A percentile compares a stretch with the other conserved stretches of the same genome.
Conservation (phyloP, 2,888 invertebrate genomes). For the Petrophora chlorosata region DNA sequence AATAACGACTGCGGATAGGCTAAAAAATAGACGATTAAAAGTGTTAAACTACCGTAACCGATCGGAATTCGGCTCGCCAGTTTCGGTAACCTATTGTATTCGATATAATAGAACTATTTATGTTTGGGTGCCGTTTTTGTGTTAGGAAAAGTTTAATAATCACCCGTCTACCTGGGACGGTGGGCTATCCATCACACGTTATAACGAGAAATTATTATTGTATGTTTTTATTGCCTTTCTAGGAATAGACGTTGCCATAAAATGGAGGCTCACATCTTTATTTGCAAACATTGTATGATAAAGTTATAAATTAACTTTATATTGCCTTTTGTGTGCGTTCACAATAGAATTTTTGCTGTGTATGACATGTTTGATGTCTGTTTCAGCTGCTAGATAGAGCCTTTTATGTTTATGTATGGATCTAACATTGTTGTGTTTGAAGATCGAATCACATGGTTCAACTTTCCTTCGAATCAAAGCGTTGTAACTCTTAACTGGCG, state of each 20-base stretch:
- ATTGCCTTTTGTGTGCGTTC: conserved; percentile 35
- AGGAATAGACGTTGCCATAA: conserved; percentile 52
- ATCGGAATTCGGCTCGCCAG: conserved; percentile 75
- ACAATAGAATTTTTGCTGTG: conserved; percentile 34
- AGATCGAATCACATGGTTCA: conserved; percentile 20
- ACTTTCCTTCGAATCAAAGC: conserved; percentile 5
- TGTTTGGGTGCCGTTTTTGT: conserved; percentile 73
- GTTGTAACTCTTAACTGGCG: conserved; percentile 33
- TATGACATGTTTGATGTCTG: conserved; percentile 34
- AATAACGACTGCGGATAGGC: conserved; percentile 66
- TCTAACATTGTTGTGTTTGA: conserved; percentile 31
- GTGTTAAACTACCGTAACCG: conserved; percentile 80
- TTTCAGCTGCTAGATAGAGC: conserved; percentile 36
- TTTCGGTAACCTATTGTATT: conserved; percentile 68
- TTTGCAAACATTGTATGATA: conserved; percentile 72
- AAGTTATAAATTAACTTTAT: conserved; percentile 42
- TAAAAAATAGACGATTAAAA: conserved; percentile 77
- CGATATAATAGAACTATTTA: conserved; percentile 75
- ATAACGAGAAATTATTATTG: conserved; percentile 72
- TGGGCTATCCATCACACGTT: conserved; percentile 72
- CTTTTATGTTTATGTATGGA: conserved; percentile 36
- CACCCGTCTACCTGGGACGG: conserved; percentile 70
- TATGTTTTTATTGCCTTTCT: conserved; percentile 64
- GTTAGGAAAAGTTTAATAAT: conserved; percentile 55
- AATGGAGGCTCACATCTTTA: conserved; percentile 67